Evolutionary conservation across 2,113 vertebrate species (phyloP).

Genomic region (Pangasianodon hypophthalmus): DNA sequence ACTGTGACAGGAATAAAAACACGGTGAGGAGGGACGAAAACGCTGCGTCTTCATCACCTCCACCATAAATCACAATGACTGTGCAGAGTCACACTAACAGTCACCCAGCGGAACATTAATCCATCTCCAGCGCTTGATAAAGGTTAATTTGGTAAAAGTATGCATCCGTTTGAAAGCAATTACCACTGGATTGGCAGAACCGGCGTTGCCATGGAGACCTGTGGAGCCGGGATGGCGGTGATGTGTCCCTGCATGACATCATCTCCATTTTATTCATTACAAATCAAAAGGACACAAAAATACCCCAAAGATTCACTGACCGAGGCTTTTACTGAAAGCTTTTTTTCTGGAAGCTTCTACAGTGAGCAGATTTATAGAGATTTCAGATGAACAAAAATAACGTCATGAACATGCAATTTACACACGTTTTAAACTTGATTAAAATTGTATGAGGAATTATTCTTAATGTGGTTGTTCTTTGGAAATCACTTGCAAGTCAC

Average conservation of each 20-base stretch:
- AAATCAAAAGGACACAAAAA: conserved; percentile 37
- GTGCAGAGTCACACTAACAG: conserved; percentile 64
- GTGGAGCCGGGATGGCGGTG: conserved; percentile 61
- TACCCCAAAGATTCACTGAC: neutral
- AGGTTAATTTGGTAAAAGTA: conserved; percentile 81
- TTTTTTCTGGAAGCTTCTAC: neutral
- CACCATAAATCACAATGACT: conserved; percentile 67
- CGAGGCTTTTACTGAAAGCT: neutral
- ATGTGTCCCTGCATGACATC: conserved; percentile 69
- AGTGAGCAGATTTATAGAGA: neutral
- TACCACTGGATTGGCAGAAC: conserved; percentile 71
- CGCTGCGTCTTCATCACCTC: conserved; percentile 55
- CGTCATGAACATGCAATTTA: neutral
- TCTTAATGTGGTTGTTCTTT: neutral
- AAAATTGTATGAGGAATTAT: neutral
- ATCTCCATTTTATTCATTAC: conserved; percentile 69
- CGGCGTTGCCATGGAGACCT: conserved; percentile 74
- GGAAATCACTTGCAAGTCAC: neutral
- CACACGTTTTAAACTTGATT: neutral
- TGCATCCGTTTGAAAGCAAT: conserved; percentile 76
- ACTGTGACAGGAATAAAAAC: conserved; percentile 33
- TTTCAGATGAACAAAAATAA: neutral
- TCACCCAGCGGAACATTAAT: conserved; percentile 76
- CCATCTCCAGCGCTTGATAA: conserved; percentile 73
- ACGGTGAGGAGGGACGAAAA: neutral